phyloP scores from a whole-genome alignment of 1,140 invertebrate species.

The Hyles vespertilio region DNA sequence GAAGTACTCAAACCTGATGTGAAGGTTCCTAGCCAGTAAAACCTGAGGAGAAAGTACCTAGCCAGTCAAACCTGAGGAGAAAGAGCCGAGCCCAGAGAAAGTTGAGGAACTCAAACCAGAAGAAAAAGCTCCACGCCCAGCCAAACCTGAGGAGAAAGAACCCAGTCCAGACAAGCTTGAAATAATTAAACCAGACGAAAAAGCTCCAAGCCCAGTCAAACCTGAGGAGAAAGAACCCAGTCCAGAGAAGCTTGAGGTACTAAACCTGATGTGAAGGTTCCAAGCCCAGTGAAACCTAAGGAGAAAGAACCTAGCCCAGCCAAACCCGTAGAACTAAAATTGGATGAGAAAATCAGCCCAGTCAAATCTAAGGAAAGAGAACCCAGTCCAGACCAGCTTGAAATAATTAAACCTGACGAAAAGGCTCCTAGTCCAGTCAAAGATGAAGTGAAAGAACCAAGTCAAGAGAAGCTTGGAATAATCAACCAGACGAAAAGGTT shows the following conservation, averaged over 20 bases:
- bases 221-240: too few relatives aligned
- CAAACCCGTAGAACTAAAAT: not conserved
- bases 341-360: not conserved
- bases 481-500: not conserved
- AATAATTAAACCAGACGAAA: too few relatives aligned
- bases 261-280: constrained; percentile 1
- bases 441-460: not conserved
- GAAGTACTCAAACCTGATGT: not conserved
- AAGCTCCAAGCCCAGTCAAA: too few relatives aligned
- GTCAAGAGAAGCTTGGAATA: too few relatives aligned
- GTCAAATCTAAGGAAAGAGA: constrained; percentile 6
- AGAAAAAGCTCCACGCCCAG: too few relatives aligned
- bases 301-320: not conserved
- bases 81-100: not conserved
- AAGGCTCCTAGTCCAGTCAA: not conserved
- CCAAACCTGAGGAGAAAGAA: not conserved
- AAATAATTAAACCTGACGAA: not conserved
- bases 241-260: not conserved
- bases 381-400: not conserved
- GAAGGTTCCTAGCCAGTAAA: not conserved
- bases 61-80: constrained; percentile 3
- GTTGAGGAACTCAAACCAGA: not conserved
- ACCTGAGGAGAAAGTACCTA: not conserved
- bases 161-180: not conserved
- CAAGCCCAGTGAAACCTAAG: not conserved